phyloP scores from a whole-genome alignment of 2,888 invertebrate species.

The Acleris sparsana region DNA sequence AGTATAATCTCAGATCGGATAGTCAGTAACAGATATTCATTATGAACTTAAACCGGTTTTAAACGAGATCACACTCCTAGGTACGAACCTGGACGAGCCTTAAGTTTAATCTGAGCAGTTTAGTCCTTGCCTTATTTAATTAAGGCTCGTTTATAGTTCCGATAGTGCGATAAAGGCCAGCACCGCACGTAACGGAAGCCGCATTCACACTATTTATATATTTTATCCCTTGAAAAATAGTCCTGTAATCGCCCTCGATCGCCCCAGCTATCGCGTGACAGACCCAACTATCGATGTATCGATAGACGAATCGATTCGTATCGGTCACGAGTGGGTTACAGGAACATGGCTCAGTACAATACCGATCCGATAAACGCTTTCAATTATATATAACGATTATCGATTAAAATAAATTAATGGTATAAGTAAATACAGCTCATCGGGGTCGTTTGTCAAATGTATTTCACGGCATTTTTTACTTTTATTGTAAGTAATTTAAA shows the following conservation, averaged over 20 bases:
- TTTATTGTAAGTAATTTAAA: constrained; percentile 66
- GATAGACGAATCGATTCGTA: constrained; percentile 66
- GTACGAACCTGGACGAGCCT: background rate
- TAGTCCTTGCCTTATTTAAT: constrained; percentile 16
- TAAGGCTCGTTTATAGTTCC: constrained; percentile 19
- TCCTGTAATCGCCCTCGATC: constrained; percentile 41
- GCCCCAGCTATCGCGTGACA: constrained; percentile 62
- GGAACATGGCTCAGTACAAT: constrained; percentile 50
- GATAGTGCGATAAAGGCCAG: constrained; percentile 11
- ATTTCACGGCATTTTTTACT: constrained; percentile 67
- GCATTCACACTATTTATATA: constrained; percentile 4
- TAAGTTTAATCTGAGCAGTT: constrained; percentile 4
- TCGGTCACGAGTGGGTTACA: constrained; percentile 61
- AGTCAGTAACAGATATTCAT: background rate
- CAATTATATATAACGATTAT: constrained; percentile 70
- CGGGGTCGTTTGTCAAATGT: constrained; percentile 68
- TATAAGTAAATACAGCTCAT: constrained; percentile 66
- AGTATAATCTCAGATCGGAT: constrained; percentile 25
- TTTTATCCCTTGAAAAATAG: constrained; percentile 37
- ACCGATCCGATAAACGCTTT: constrained; percentile 56
- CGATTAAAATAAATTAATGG: constrained; percentile 65
- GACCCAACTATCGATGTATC: constrained; percentile 58
- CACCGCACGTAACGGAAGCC: constrained; percentile 19
- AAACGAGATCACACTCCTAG: constrained; percentile 1
- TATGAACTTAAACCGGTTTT: background rate